Percentiles rank a stretch among this genome's conserved stretches.
These are phyloP conservation scores for Linnaemya tessellans DNA, from an alignment of 2,888 invertebrate genomes.

Conservation along the genomic window DNA sequence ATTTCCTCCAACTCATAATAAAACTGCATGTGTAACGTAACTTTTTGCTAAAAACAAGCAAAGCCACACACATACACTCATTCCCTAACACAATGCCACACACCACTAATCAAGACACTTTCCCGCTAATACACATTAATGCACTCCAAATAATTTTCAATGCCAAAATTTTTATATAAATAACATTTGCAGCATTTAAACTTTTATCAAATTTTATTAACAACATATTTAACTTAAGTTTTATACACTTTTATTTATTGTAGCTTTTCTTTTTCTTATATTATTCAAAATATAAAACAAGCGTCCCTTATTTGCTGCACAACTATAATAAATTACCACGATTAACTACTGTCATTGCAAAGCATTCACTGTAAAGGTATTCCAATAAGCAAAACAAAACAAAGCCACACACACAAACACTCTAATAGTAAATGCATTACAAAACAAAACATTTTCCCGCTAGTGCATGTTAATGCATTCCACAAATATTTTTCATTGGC, in stretches of 20 bases:
- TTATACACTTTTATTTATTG: slow-evolving; percentile 9
- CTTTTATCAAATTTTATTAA: slow-evolving; percentile 3
- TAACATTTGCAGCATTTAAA: neutral
- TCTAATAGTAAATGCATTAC: no score
- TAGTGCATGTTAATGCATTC: no score
- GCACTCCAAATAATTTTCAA: neutral
- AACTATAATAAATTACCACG: neutral
- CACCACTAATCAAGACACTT: slow-evolving; percentile 4
- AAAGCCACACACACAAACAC: no score
- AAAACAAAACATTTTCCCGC: no score
- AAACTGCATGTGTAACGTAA: neutral
- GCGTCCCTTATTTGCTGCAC: neutral
- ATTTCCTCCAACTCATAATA: neutral
- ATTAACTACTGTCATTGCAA: neutral
- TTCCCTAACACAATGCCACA: neutral
- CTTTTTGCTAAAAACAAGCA: neutral
- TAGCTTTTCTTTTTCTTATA: neutral
- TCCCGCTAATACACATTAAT: neutral
- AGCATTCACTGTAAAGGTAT: neutral
- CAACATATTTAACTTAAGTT: neutral
- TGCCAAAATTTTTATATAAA: slow-evolving; percentile 8
- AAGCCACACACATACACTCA: neutral
- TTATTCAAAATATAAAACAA: neutral
- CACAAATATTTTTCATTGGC: no score
- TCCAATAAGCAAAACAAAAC: no score